These are phyloP conservation scores for Hofmannophila pseudospretella DNA, from an alignment of 2,888 invertebrate species.

Conservation along the genomic window DNA sequence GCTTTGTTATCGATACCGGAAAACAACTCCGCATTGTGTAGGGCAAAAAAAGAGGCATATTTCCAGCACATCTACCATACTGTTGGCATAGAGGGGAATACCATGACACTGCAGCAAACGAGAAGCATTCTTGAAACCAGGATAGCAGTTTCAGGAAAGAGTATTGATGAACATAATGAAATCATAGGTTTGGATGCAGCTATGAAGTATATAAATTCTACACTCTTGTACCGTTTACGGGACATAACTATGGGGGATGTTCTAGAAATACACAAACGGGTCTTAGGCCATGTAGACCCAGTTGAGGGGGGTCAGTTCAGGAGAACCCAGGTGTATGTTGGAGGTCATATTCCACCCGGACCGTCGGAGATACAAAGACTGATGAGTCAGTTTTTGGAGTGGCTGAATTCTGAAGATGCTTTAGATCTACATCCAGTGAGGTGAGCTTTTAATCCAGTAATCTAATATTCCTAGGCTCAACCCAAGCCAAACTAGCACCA, in stretches of 20 bases:
- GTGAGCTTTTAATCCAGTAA: constrained; percentile 35
- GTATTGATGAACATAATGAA: constrained; percentile 97
- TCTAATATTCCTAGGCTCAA: too few species aligned
- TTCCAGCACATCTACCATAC: constrained; percentile 98
- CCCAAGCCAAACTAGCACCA: too few species aligned
- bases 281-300: constrained; percentile 96
- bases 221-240: constrained; percentile 86
- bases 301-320: constrained; percentile 93
- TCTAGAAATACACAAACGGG: constrained; percentile 93
- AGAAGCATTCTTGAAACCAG: constrained; percentile 93
- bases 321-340: constrained; percentile 94
- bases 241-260: constrained; percentile 91
- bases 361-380: constrained; percentile 88
- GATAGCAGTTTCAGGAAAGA: constrained; percentile 88
- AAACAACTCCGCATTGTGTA: constrained; percentile 85
- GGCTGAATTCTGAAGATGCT: constrained; percentile 94
- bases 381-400: constrained; percentile 93
- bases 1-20: constrained; percentile 89
- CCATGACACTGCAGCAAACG: constrained; percentile 95
- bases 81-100: constrained; percentile 98
- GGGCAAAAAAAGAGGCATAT: constrained; percentile 96
- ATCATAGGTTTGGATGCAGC: constrained; percentile 96
- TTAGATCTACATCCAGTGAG: constrained; percentile 92
- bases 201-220: constrained; percentile 93
- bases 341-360: constrained; percentile 95